These are phyloP conservation scores for Aurelia sp. DNA, from an alignment of 30 jellyfish, hydroid and myxozoan genomes.

Conservation along the genomic window DNA sequence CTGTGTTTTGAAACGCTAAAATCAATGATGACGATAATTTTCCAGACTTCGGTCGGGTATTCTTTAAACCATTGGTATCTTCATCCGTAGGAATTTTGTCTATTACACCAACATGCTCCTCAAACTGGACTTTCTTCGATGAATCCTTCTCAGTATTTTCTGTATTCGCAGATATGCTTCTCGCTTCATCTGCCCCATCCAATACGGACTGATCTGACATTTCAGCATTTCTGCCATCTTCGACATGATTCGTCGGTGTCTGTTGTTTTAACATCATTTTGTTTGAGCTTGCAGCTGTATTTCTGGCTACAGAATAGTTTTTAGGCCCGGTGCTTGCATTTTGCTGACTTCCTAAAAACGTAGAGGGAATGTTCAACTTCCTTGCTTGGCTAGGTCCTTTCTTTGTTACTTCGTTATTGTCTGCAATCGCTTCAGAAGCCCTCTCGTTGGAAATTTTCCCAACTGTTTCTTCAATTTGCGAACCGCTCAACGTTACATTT, in stretches of 20 bases:
- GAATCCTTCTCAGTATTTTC: background rate
- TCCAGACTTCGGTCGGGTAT: constrained; percentile 12
- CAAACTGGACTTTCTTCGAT: constrained; percentile 36
- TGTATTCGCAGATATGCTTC: background rate
- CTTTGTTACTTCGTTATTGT: no score
- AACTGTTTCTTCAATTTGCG: no score
- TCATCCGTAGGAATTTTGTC: background rate
- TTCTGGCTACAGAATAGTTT: no score
- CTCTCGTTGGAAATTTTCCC: no score
- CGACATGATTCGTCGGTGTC: no score
- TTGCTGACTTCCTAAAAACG: background rate
- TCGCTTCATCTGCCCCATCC: background rate
- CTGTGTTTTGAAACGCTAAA: constrained; percentile 8
- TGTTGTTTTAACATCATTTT: no score
- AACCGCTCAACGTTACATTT: no score
- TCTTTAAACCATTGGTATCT: background rate
- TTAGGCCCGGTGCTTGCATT: no score
- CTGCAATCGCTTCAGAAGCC: no score
- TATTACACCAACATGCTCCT: constrained; percentile 23
- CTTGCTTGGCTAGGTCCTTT: background rate
- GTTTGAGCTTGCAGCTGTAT: no score
- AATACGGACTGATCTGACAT: no score
- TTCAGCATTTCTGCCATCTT: no score
- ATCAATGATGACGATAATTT: constrained; percentile 27
- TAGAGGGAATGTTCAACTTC: background rate